These are phyloP conservation scores for Zaprionus capensis DNA, from an alignment of 1,140 invertebrate species.

Conservation along the genomic window DNA sequence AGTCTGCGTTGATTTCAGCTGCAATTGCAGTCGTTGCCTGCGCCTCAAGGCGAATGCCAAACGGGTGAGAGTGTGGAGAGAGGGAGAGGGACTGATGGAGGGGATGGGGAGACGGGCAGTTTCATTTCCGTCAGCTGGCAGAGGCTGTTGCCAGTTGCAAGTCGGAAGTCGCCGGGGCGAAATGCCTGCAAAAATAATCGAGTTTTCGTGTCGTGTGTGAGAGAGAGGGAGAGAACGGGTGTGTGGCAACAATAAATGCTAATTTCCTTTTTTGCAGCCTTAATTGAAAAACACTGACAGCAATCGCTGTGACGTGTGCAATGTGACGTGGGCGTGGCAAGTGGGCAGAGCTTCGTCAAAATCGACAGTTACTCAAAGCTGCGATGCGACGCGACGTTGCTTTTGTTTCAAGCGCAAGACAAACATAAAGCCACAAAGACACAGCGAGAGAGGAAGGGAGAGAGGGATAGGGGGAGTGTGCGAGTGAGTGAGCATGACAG, in stretches of 20 bases:
- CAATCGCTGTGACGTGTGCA: conserved; percentile 45
- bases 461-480: background rate
- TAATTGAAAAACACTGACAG: conserved; percentile 76
- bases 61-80: background rate
- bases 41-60: background rate
- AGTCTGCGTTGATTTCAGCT: conserved; percentile 63
- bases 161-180: conserved; percentile 38
- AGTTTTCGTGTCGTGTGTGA: conserved; percentile 46
- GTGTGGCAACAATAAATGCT: conserved; percentile 73
- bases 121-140: conserved; percentile 66
- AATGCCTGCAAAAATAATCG: conserved; percentile 63
- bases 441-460: background rate
- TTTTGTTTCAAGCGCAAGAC: conserved; percentile 49
- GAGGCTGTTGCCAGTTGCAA: conserved; percentile 27
- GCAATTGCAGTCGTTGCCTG: conserved; percentile 22
- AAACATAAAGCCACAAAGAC: conserved; percentile 21
- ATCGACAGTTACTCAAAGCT: conserved; percentile 71
- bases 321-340: background rate
- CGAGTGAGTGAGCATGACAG: conserved; percentile 2
- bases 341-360: conserved; percentile 50
- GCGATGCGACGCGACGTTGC: conserved; percentile 1
- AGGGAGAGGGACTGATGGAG: background rate
- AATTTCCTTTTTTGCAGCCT: conserved; percentile 64
- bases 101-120: conserved; percentile 49
- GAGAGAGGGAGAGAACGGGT: background rate